A percentile compares a stretch with the other conserved stretches of the same genome.
Conservation (phyloP, 2,113 vertebrate species). For the Pomatostomus ruficeps region DNA sequence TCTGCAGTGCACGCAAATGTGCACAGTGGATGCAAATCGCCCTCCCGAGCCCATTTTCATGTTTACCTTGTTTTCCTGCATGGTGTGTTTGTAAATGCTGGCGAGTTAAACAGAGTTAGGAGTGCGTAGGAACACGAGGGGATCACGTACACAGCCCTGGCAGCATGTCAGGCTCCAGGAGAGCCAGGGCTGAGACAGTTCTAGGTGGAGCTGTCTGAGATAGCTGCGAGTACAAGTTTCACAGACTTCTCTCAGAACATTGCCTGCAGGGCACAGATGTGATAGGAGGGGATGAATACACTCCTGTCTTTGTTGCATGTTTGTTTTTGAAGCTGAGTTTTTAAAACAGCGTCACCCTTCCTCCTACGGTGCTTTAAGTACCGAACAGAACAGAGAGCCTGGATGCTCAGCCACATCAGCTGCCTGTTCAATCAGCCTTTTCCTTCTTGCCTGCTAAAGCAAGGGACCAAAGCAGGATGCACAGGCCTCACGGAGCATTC, state of each 20-base stretch:
- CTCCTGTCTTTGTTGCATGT: not conserved
- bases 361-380: not conserved
- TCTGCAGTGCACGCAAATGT: fast-evolving
- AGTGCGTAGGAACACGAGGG: not conserved
- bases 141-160: slow-evolving; percentile 12
- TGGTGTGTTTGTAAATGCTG: not conserved
- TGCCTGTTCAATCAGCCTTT: not conserved
- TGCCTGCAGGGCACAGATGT: slow-evolving; percentile 42
- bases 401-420: not conserved
- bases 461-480: not conserved
- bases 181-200: not conserved
- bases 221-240: not conserved
- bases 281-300: not conserved
- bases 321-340: not conserved
- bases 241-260: slow-evolving; percentile 37
- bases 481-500: fast-evolving
- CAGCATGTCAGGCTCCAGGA: not conserved
- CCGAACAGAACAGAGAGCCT: fast-evolving
- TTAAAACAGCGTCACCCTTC: not conserved
- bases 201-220: slow-evolving; percentile 41
- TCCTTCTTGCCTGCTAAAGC: not conserved
- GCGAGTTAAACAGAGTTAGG: not conserved
- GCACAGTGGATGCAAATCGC: not conserved
- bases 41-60: not conserved
- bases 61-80: not conserved